Conservation (phyloP, 2,888 invertebrate genomes). For the Melikaiella ostensackeni region DNA sequence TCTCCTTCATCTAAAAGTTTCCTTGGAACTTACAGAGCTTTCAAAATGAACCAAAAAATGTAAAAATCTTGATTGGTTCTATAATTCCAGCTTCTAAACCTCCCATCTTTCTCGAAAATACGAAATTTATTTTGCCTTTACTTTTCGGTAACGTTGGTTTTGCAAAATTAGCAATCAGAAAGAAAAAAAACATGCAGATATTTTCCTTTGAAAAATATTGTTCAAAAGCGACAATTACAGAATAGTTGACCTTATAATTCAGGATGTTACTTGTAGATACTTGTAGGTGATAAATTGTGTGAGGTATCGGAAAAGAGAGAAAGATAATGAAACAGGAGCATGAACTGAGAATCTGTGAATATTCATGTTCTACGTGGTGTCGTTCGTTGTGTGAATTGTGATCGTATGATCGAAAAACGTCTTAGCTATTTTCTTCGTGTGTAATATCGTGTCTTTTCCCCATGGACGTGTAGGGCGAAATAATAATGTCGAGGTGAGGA, state of each 20-base stretch:
- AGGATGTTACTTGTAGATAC: not conserved
- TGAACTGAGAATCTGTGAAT: not conserved
- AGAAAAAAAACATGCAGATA: not conserved
- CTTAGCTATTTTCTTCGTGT: constrained; percentile 19
- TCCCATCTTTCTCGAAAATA: too few species aligned
- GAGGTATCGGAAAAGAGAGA: not conserved
- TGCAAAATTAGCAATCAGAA: too few species aligned
- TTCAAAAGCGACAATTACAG: not conserved
- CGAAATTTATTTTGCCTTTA: too few species aligned
- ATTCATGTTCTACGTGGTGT: constrained; percentile 20
- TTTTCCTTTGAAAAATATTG: not conserved
- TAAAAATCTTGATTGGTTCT: not conserved
- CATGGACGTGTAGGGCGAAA: constrained; percentile 13
- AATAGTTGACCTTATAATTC: not conserved
- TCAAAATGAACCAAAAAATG: not conserved
- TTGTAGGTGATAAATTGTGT: not conserved
- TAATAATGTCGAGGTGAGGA: constrained; percentile 12
- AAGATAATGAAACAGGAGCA: not conserved
- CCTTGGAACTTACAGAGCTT: too few species aligned
- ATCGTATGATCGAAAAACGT: not conserved
- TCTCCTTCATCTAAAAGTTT: too few species aligned
- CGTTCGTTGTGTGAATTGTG: not conserved
- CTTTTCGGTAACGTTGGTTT: not conserved
- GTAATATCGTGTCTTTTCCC: constrained; percentile 14
- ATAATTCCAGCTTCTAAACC: too few species aligned